phyloP scores from a whole-genome alignment of 2,797 vertebrate species.

The Margarornis squamiger region DNA sequence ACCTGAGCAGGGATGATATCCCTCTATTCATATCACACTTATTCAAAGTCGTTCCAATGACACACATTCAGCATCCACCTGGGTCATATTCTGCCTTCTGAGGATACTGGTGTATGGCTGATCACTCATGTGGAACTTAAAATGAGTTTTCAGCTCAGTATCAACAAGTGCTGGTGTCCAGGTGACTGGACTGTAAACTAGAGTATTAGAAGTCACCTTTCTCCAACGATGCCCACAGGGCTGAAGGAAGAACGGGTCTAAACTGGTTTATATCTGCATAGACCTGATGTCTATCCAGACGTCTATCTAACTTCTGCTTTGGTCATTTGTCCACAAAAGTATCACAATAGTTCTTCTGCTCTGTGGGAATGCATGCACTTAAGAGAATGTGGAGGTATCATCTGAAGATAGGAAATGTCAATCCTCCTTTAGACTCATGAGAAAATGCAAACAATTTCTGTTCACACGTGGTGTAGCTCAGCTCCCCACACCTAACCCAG shows the following conservation, averaged over 20 bases:
- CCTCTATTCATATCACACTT: background rate
- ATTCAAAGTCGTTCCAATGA: background rate
- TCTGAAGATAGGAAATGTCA: background rate
- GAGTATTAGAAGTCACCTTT: background rate
- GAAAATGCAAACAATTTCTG: background rate
- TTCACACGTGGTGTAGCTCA: background rate
- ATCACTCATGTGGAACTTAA: background rate
- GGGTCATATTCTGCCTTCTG: background rate
- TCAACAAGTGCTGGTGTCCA: background rate
- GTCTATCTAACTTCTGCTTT: background rate
- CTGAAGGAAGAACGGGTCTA: background rate
- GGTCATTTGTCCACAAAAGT: background rate
- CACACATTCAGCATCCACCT: rapidly evolving
- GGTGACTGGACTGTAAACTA: background rate
- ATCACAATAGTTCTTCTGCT: background rate
- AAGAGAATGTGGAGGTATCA: background rate
- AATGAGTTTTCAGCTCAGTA: background rate
- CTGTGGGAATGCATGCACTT: background rate
- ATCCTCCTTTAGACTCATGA: background rate
- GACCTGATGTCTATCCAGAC: background rate
- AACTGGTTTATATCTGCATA: background rate
- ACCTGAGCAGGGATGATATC: background rate
- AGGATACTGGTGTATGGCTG: background rate
- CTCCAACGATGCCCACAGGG: background rate
- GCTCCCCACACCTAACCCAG: background rate